Percentiles rank a stretch among this genome's conserved stretches.
Conservation (phyloP, 2,113 vertebrate species). For the Pedetes capensis region DNA sequence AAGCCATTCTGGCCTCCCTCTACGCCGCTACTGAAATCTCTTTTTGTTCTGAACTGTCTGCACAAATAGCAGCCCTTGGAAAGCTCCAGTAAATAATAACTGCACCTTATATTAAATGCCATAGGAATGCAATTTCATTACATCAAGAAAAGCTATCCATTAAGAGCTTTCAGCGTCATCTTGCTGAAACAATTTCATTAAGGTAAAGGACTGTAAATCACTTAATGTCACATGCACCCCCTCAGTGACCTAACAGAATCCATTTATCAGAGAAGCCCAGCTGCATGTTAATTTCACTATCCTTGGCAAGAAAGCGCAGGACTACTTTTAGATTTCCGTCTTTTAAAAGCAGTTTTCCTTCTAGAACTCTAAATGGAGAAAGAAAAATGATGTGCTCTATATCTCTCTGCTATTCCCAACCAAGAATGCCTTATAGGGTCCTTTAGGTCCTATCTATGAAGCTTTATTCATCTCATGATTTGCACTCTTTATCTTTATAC, state of each 20-base stretch:
- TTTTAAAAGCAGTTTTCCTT: constrained; percentile 67
- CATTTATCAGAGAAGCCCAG: constrained; percentile 91
- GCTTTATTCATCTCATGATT: not conserved
- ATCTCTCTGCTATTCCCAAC: not conserved
- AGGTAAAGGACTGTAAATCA: constrained; percentile 98
- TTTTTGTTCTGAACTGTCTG: constrained; percentile 85
- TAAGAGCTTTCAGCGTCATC: constrained; percentile 92
- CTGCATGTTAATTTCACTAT: constrained; percentile 90
- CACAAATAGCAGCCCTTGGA: constrained; percentile 82
- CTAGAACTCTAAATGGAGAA: constrained; percentile 46
- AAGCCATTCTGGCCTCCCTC: constrained; percentile 75
- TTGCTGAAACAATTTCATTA: constrained; percentile 98
- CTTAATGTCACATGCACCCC: constrained; percentile 92
- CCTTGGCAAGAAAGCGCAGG: constrained; percentile 74
- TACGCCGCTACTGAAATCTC: constrained; percentile 81
- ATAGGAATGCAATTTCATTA: constrained; percentile 93
- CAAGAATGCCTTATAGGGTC: constrained; percentile 9
- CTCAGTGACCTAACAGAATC: constrained; percentile 91
- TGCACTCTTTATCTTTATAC: constrained; percentile 4
- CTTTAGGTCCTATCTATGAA: constrained; percentile 20
- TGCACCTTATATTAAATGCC: constrained; percentile 93
- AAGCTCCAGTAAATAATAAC: constrained; percentile 91
- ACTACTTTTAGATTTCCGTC: constrained; percentile 70
- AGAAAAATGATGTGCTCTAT: not conserved
- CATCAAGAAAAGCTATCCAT: constrained; percentile 94